phyloP scores from a whole-genome alignment of 2,113 vertebrate species.

The Nestor notabilis region DNA sequence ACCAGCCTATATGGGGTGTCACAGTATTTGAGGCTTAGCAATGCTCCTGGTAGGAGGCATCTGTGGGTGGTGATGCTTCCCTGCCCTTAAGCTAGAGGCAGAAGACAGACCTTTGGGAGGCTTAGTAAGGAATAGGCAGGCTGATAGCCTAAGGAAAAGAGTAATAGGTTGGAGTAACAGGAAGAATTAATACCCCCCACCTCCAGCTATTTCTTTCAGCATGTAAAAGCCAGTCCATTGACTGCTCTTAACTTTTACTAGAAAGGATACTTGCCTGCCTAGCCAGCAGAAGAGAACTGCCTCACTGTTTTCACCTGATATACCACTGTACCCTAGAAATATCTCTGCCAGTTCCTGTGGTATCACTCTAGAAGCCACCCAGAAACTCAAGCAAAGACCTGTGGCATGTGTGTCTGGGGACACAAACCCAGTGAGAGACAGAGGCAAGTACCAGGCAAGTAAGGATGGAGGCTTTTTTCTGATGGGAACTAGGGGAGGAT shows the following conservation, averaged over 20 bases:
- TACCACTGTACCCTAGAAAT: not conserved
- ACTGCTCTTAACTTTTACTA: not conserved
- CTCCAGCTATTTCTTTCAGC: not conserved
- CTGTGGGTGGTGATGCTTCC: not conserved
- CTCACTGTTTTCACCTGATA: not conserved
- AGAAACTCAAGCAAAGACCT: not conserved
- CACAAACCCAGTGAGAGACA: not conserved
- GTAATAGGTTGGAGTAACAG: not conserved
- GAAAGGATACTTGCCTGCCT: not conserved
- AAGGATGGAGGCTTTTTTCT: not conserved
- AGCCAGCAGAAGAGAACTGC: not conserved
- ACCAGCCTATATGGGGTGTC: not conserved
- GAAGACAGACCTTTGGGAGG: not conserved
- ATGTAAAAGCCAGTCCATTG: not conserved
- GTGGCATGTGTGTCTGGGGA: not conserved
- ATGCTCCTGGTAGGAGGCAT: not conserved
- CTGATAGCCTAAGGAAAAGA: not conserved
- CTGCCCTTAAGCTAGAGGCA: not conserved
- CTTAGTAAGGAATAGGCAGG: not conserved
- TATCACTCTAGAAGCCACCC: not conserved
- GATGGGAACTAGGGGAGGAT: not conserved
- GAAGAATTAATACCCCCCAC: not conserved
- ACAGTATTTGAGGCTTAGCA: not conserved
- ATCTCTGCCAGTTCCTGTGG: not conserved
- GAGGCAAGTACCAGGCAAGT: not conserved